phyloP scores from a whole-genome alignment of 1,140 invertebrate genomes.

The Delia radicum region DNA sequence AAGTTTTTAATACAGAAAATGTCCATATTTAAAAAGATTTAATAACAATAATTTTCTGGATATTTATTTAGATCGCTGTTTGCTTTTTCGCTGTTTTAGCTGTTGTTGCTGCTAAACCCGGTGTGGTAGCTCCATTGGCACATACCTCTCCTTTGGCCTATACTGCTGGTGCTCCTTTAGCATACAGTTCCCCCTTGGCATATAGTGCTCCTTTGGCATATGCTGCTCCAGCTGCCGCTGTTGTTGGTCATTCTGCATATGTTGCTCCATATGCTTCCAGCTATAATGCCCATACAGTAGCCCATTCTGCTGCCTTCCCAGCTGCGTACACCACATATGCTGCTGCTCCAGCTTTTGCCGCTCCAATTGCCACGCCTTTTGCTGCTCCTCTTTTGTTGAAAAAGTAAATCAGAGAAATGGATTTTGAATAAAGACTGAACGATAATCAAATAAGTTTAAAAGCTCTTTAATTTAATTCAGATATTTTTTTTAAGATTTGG shows the following conservation, averaged over 20 bases:
- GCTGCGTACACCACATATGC: too few species aligned
- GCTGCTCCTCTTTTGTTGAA: conserved; percentile 21
- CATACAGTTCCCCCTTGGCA: conserved; percentile 35
- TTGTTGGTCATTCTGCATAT: conserved; percentile 53
- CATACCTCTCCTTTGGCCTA: neutral
- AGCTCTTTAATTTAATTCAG: too few species aligned
- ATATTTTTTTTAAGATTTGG: too few species aligned
- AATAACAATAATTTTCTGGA: neutral
- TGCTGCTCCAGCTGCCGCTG: conserved; percentile 44
- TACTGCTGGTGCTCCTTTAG: too few species aligned
- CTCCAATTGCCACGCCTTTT: conserved; percentile 41
- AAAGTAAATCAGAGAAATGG: neutral
- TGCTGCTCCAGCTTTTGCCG: too few species aligned
- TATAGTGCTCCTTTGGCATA: conserved; percentile 49
- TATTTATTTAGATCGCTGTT: conserved; percentile 37
- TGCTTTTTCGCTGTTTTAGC: conserved; percentile 49
- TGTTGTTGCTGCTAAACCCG: conserved; percentile 46
- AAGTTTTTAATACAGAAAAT: conserved; percentile 39
- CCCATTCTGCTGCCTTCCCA: too few species aligned
- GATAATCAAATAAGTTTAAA: too few species aligned
- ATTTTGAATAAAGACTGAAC: conserved; percentile 16
- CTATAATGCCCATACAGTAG: conserved; percentile 42
- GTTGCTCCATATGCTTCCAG: conserved; percentile 58
- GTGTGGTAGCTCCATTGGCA: conserved; percentile 34
- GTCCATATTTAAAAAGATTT: neutral